Evolutionary conservation across 2,888 invertebrate species (phyloP), one percentile per base, ranked within the genome.

Genomic region (Lacanobia wlatinum): DNA sequence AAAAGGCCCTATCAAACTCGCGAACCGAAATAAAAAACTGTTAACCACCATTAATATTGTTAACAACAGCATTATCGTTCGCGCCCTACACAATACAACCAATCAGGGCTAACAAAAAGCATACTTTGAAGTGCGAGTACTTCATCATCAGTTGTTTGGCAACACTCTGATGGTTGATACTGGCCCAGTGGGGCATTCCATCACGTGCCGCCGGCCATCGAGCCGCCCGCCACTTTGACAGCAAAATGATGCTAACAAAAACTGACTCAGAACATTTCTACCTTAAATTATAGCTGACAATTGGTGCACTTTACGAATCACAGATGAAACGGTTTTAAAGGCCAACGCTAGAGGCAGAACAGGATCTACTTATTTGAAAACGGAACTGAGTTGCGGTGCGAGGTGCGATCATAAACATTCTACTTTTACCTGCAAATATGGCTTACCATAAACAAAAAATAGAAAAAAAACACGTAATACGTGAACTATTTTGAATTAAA

Each of bases 191-290:
- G 86, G 76, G 88, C 92, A 92, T 92, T 91, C 92, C 91, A 88
- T 91, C 92, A 91, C 91, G 91, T 85, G 84, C 90, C 85, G 82
- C 76, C 85, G 90, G 88, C 86, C 48, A 46, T 76, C 53, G 56
- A 21, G 38, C 73, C 80, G 76, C 70, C 84, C 80, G 76, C 74
- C 85, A 82, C 86, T 87, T 87, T 89, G 90, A 91, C 90, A 87
- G 89, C 84, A 84, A 89, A 91, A 90, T 90, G 87, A 89, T 87
- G 78, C 83, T 83, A 83, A 88, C 89, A 88, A 91, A 92, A 88
- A 87, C 73, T 65, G 52, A 69, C 58, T 69, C 23, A 21, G 34
- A 73, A 70, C 65, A 71, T 80, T 80, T 80, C 73, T 43, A 60
- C 75, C 46, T 78, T 79, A 76, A 82, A 77, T 80, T 78, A 84